Conservation (phyloP, 2,888 invertebrate species). For the Pinctada fucata region DNA sequence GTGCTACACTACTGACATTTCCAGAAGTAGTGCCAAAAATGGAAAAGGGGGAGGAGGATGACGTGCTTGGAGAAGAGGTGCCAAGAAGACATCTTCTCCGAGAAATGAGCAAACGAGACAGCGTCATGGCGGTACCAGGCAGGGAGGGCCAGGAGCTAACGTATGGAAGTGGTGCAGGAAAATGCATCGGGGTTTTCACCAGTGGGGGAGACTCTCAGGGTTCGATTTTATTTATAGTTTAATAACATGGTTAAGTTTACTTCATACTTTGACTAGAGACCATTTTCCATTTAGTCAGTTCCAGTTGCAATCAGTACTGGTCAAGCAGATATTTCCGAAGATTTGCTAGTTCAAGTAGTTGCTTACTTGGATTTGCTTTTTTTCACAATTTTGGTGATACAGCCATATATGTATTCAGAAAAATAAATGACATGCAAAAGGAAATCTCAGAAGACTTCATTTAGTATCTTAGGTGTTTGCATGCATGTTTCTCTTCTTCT, state of each 20-base stretch:
- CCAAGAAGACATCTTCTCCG: not conserved
- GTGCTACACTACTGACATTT: not conserved
- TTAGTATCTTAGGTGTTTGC: too few relatives aligned
- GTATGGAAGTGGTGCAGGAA: conserved; percentile 82
- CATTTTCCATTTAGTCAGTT: not conserved
- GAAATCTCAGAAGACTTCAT: too few relatives aligned
- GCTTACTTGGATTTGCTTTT: too few relatives aligned
- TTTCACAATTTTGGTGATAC: too few relatives aligned
- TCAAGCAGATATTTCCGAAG: too few relatives aligned
- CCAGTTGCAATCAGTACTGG: too few relatives aligned
- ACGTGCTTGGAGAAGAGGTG: not conserved
- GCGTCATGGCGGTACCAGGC: conserved; percentile 67
- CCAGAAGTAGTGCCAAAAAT: conserved; percentile 21
- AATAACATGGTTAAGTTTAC: not conserved
- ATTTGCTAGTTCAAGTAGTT: too few relatives aligned
- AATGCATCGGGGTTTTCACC: conserved; percentile 95
- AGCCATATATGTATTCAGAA: too few relatives aligned
- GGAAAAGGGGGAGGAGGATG: conserved; percentile 20
- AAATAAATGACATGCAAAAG: too few relatives aligned
- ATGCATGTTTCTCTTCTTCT: too few relatives aligned
- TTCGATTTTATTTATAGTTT: conserved; percentile 64
- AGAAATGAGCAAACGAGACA: conserved; percentile 54
- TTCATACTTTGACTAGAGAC: not conserved
- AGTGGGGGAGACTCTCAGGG: conserved; percentile 98
- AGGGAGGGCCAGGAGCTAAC: conserved; percentile 76